Base-by-base conservation (phyloP, 2,888 invertebrate genomes). In the Clepsis dumicolana region DNA sequence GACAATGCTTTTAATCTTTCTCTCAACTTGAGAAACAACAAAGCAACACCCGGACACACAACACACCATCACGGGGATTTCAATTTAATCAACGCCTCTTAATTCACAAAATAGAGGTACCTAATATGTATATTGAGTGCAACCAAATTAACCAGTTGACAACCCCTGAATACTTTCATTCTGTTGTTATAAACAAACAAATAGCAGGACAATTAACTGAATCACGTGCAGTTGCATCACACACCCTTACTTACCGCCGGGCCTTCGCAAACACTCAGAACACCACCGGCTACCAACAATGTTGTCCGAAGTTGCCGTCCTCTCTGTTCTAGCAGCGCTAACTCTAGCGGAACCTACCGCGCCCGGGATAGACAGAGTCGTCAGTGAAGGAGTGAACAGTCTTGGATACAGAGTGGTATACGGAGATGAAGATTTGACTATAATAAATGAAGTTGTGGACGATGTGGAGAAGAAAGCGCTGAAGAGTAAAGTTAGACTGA, bases 371-470 rank as follows among this genome's bases (percentile, higher is more conserved):
- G 79, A 85, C 0, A 82, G 85, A 59, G 76, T 78, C 2, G 38
- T 86, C 1, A 86, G 81, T 59, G 82, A 86, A 4, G 88, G 86
- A 2, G 86, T 87, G 0, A 77, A 72, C 4, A 90, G 89, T 70
- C 21, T 79, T 18, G 88, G 88, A 0, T 87, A 81, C 29, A 86
- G 80, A 65, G 72, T 91, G 0, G 71, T 91, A 1, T 91, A 90
- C 61, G 90, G 89, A 0, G 89, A 91, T 68, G 87, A 91, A 75
- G 88, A 91, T 48, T 62, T 90, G 68, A 77, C 80, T 1, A 63
- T 88, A 0, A 73, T 90, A 4, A 92, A 92, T 71, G 80, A 91
- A 64, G 88, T 88, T 1, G 83, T 89, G 0, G 75, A 74, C 3
- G 82, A 88, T 16, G 73, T 77, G 5, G 91, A 91, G 68, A 88